Evolutionary conservation across 2,113 vertebrate species (phyloP).

Genomic region (Vanacampus margaritifer): DNA sequence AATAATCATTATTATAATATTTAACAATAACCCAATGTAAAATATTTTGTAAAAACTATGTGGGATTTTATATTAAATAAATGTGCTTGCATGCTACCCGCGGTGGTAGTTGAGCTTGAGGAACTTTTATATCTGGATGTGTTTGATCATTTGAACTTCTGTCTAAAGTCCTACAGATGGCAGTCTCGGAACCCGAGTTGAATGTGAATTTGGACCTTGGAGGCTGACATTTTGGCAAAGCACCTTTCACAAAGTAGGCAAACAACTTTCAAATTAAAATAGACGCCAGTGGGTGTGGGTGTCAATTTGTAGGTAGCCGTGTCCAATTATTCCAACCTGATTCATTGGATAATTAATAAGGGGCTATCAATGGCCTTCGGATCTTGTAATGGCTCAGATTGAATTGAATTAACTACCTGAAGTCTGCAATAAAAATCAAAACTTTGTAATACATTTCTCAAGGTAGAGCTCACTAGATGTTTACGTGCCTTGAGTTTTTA

Average conservation of each 20-base stretch:
- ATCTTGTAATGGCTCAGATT: constrained; percentile 2
- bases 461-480: background rate
- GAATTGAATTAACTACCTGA: constrained; percentile 10
- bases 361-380: background rate
- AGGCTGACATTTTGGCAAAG: constrained; percentile 1
- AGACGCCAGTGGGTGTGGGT: background rate
- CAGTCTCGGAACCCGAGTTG: constrained; percentile 60
- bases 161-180: constrained; percentile 66
- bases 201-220: constrained; percentile 19
- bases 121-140: background rate
- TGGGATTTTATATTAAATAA: background rate
- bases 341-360: background rate
- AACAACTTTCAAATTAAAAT: constrained; percentile 3
- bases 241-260: background rate
- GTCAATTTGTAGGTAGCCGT: background rate
- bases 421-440: background rate
- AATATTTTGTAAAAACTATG: background rate
- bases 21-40: background rate
- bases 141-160: constrained; percentile 48
- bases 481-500: background rate
- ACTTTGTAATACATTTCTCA: background rate
- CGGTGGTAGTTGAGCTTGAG: background rate
- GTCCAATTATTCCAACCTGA: background rate
- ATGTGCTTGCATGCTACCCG: background rate
- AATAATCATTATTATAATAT: background rate